phyloP scores from a whole-genome alignment of 1,140 invertebrate species.

The Pseudomyrmex cubaensis region DNA sequence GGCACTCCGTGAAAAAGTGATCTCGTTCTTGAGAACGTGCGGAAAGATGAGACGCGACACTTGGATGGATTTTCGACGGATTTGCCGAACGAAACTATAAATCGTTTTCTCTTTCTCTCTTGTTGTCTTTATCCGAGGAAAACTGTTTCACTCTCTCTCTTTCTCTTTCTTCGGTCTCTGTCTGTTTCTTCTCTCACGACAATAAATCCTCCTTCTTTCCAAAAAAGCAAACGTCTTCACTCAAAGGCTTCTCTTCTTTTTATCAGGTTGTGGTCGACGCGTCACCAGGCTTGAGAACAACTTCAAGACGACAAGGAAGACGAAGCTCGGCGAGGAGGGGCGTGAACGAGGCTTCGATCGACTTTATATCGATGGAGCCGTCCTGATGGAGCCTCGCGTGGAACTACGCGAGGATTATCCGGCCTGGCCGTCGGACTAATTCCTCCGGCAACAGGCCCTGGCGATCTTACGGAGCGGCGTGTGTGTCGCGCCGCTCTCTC shows the following conservation, averaged over 20 bases:
- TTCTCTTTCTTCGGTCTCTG: no score
- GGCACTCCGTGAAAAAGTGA: constrained; percentile 5
- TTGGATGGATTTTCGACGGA: constrained; percentile 14
- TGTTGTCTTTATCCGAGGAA: background rate
- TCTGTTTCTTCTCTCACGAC: constrained; percentile 5
- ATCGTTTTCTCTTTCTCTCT: constrained; percentile 26
- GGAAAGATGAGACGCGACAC: constrained; percentile 28
- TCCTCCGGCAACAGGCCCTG: constrained; percentile 72
- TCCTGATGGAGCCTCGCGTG: constrained; percentile 74
- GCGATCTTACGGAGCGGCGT: constrained; percentile 67
- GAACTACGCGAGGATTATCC: constrained; percentile 72
- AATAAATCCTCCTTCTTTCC: constrained; percentile 34
- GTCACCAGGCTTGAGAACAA: constrained; percentile 39
- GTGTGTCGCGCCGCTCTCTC: constrained; percentile 60
- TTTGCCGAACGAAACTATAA: constrained; percentile 35
- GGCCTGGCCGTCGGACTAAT: constrained; percentile 72
- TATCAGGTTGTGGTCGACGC: constrained; percentile 38
- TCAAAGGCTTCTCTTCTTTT: constrained; percentile 22
- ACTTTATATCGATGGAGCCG: constrained; percentile 73
- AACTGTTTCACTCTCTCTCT: background rate
- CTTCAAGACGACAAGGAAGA: constrained; percentile 20
- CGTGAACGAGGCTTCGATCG: constrained; percentile 42
- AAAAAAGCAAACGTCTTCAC: constrained; percentile 1
- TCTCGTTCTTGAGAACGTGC: background rate
- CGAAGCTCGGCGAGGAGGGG: background rate